Percentiles rank a stretch among this genome's conserved stretches.
These are phyloP conservation scores for Hetaerina americana DNA, from an alignment of 1,140 invertebrate genomes.

Conservation along the genomic window DNA sequence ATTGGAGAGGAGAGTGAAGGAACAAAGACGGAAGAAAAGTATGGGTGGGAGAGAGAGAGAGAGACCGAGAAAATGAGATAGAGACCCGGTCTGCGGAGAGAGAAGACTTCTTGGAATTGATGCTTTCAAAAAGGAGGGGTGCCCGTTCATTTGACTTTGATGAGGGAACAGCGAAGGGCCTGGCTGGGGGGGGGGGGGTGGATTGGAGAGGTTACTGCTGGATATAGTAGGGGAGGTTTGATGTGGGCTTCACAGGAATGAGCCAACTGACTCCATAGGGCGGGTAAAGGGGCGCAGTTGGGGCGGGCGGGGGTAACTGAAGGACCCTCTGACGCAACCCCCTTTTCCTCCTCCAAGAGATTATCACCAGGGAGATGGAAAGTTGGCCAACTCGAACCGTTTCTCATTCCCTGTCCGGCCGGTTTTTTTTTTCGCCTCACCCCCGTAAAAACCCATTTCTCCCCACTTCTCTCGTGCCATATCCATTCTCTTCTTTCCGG, in stretches of 20 bases:
- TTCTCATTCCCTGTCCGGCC: neutral
- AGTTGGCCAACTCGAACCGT: neutral
- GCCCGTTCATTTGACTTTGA: neutral
- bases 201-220: no score
- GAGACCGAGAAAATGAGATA: neutral
- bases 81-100: no score
- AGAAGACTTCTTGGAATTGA: neutral
- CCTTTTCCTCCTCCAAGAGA: neutral
- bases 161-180: neutral
- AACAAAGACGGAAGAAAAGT: neutral
- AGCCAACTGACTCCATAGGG: no score
- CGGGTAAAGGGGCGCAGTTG: neutral
- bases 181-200: neutral
- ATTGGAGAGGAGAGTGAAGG: neutral
- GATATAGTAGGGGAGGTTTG: no score
- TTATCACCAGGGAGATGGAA: neutral
- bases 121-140: neutral
- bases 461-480: neutral
- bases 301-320: no score
- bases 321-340: neutral
- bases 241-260: no score
- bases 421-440: neutral
- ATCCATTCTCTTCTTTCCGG: no score
- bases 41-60: neutral
- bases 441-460: neutral